Evolutionary conservation across 2,113 vertebrate species (phyloP).

Genomic region (Ageneiosus marmoratus): DNA sequence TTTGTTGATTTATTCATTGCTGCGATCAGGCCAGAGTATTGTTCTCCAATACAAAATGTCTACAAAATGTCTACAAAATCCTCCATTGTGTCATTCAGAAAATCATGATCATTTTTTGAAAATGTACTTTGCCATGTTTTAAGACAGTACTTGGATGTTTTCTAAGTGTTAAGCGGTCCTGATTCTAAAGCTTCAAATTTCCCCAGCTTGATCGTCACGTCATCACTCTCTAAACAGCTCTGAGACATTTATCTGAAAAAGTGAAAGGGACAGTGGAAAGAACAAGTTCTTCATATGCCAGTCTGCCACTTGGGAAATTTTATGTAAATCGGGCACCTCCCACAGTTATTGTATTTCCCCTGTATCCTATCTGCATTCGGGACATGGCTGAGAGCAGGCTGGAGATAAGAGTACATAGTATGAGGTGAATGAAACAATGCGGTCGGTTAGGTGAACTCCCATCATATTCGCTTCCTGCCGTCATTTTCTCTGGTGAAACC

Average conservation of each 20-base stretch:
- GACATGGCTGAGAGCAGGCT: conserved; percentile 36
- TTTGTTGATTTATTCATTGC: neutral
- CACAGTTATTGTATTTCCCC: conserved; percentile 53
- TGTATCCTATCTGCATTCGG: conserved; percentile 53
- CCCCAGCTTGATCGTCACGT: conserved; percentile 59
- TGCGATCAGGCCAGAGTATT: neutral
- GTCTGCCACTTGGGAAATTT: conserved; percentile 63
- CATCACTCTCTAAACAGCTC: conserved; percentile 52
- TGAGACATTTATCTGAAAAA: conserved; percentile 40
- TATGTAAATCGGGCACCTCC: conserved; percentile 62
- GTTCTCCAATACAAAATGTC: neutral
- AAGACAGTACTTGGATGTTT: neutral
- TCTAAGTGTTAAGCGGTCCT: neutral
- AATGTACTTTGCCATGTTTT: neutral
- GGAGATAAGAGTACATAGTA: conserved; percentile 32
- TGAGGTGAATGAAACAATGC: conserved; percentile 41
- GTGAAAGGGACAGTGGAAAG: conserved; percentile 51
- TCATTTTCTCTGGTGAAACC: conserved; percentile 59
- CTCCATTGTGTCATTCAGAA: neutral
- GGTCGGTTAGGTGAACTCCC: conserved; percentile 61
- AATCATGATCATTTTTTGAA: neutral
- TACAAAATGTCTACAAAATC: neutral
- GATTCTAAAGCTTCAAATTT: conserved; percentile 52
- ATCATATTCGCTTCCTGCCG: conserved; percentile 55
- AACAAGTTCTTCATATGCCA: conserved; percentile 43